Conservation (phyloP, 2,888 invertebrate genomes). For the Elegia similella region DNA sequence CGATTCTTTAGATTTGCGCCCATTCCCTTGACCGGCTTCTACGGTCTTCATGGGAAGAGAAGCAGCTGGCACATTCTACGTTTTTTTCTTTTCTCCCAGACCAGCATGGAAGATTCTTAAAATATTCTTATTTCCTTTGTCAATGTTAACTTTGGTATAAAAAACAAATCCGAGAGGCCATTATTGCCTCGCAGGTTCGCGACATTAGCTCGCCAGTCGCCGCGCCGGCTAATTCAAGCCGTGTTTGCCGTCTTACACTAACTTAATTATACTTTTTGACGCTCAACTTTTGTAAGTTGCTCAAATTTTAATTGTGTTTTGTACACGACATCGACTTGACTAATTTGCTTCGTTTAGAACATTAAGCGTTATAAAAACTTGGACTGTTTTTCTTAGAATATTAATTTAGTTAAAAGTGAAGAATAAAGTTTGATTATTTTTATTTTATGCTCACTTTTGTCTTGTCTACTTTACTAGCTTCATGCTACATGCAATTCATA, state of each 20-base stretch:
- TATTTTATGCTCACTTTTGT: no score
- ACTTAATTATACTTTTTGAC: constrained; percentile 44
- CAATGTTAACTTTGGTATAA: background rate
- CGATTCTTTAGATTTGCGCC: no score
- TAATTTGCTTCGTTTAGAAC: constrained; percentile 7
- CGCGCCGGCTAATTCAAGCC: constrained; percentile 32
- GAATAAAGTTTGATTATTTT: background rate
- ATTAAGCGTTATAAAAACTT: background rate
- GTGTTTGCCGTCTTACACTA: constrained; percentile 35
- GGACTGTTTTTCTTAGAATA: background rate
- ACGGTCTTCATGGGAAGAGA: no score
- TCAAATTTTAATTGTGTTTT: constrained; percentile 28
- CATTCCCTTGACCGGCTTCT: no score
- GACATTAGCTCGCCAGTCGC: constrained; percentile 27
- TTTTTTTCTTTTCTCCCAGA: no score
- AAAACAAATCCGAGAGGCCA: constrained; percentile 4
- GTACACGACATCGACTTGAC: constrained; percentile 4
- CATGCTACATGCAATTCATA: no score
- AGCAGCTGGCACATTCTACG: no score
- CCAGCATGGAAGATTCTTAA: no score
- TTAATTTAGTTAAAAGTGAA: background rate
- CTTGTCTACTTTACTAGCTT: no score
- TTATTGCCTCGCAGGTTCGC: constrained; percentile 10
- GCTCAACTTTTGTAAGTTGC: constrained; percentile 30
- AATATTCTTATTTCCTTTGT: no score